phyloP scores from a whole-genome alignment of 2,113 vertebrate species.

The Seriola aureovittata region DNA sequence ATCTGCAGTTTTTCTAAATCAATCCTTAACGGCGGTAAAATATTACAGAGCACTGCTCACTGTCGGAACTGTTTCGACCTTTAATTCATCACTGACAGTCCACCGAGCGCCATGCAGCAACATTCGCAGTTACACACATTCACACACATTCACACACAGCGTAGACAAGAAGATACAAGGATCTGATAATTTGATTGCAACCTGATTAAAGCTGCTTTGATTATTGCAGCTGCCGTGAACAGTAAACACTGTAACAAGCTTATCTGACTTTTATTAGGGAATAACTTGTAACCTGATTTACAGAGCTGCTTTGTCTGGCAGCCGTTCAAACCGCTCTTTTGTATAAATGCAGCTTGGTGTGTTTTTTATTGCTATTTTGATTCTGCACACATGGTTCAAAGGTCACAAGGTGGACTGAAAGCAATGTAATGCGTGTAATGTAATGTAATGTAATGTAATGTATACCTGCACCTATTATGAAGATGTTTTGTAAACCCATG shows the following conservation, averaged over 20 bases:
- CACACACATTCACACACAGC: background rate
- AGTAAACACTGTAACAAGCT: background rate
- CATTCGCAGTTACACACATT: background rate
- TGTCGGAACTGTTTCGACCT: constrained; percentile 6
- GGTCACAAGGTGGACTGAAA: background rate
- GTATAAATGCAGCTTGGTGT: background rate
- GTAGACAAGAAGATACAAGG: background rate
- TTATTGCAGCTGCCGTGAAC: background rate
- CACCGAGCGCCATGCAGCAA: background rate
- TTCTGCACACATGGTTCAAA: background rate
- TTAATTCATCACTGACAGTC: constrained; percentile 27
- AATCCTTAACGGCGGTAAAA: constrained; percentile 14
- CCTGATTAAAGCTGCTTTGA: background rate
- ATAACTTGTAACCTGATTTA: background rate
- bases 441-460: too few species aligned
- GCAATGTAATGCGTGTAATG: background rate
- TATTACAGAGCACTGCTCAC: constrained; percentile 18
- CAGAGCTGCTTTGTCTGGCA: background rate
- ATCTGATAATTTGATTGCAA: background rate
- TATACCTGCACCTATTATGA: too few species aligned
- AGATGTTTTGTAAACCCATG: too few species aligned
- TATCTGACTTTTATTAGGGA: background rate
- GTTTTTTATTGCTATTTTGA: background rate
- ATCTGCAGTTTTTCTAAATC: constrained; percentile 20
- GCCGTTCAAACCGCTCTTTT: background rate